Percentiles rank a stretch among this genome's conserved stretches.
These are phyloP conservation scores for Carapus acus DNA, from an alignment of 2,797 vertebrate genomes.

Conservation along the genomic window DNA sequence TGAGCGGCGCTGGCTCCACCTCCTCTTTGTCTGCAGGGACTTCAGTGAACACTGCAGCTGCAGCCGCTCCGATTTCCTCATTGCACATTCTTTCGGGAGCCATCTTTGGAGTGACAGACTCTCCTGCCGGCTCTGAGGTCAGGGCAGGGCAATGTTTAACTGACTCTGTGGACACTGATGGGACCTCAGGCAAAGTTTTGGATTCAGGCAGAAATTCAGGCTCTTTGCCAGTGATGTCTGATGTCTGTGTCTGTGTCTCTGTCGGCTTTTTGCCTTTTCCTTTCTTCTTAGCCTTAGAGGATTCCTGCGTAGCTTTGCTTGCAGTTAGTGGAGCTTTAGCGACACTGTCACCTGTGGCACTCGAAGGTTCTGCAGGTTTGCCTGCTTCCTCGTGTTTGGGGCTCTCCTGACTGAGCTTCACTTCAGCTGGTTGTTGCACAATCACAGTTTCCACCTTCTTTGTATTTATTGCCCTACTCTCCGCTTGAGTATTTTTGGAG, in stretches of 20 bases:
- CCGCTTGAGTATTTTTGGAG: slow-evolving; percentile 10
- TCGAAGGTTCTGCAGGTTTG: slow-evolving; percentile 31
- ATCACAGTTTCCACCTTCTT: slow-evolving; percentile 52
- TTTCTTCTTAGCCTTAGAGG: slow-evolving; percentile 60
- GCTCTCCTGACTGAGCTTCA: slow-evolving; percentile 29
- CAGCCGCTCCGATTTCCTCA: slow-evolving; percentile 65
- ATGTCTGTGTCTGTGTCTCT: slow-evolving; percentile 32
- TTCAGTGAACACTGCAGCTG: slow-evolving; percentile 72
- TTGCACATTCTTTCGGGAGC: slow-evolving; percentile 63
- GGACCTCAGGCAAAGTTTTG: slow-evolving; percentile 41
- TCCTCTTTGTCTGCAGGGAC: slow-evolving; percentile 72
- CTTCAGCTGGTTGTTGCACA: slow-evolving; percentile 38
- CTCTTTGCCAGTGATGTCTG: slow-evolving; percentile 37
- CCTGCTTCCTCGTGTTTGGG: slow-evolving; percentile 33
- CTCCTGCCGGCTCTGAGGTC: slow-evolving; percentile 41
- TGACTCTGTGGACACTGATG: slow-evolving; percentile 27
- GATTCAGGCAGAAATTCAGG: slow-evolving; percentile 34
- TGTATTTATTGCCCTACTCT: slow-evolving; percentile 33
- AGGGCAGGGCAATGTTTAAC: slow-evolving; percentile 32
- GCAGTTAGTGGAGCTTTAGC: slow-evolving; percentile 29
- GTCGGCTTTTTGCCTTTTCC: slow-evolving; percentile 64
- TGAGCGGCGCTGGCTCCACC: slow-evolving; percentile 64
- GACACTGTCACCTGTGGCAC: slow-evolving; percentile 26
- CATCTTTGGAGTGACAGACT: slow-evolving; percentile 53
- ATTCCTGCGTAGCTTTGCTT: slow-evolving; percentile 40